Conservation (phyloP, 2,797 vertebrate genomes). For the Tadarida brasiliensis region DNA sequence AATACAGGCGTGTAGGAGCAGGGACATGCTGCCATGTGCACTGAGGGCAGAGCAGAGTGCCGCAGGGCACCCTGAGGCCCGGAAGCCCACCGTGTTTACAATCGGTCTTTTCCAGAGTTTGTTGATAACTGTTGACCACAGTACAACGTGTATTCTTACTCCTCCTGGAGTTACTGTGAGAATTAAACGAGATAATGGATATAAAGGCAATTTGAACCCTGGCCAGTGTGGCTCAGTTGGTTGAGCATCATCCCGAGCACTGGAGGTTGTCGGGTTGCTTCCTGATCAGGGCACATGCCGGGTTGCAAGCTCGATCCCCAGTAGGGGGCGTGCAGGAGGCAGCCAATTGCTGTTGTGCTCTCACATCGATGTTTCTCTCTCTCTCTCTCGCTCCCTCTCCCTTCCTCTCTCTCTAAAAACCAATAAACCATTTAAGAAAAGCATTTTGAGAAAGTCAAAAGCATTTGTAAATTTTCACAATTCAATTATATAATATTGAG, state of each 20-base stretch:
- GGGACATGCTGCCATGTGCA: neutral
- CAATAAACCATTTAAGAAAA: neutral
- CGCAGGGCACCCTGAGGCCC: rapidly evolving
- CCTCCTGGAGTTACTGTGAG: neutral
- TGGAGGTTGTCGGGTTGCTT: neutral
- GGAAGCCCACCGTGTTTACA: neutral
- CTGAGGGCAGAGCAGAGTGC: neutral
- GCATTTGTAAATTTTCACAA: neutral
- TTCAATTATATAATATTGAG: neutral
- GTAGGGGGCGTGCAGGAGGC: neutral
- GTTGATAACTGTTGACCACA: neutral
- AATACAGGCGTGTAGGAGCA: neutral
- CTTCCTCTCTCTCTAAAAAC: neutral
- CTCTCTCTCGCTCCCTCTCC: neutral
- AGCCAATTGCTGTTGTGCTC: neutral
- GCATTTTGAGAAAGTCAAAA: slow-evolving; percentile 4
- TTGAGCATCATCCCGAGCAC: neutral
- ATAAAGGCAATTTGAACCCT: neutral
- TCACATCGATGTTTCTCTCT: too few relatives aligned
- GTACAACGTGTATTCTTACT: neutral
- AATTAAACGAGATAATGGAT: neutral
- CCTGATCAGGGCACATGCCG: neutral
- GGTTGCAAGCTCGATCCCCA: neutral
- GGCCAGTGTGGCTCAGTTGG: neutral
- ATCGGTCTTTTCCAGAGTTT: neutral